A percentile compares a stretch with the other conserved stretches of the same genome.
These are phyloP conservation scores for Ruditapes philippinarum DNA, from an alignment of 1,140 invertebrate genomes.

Conservation along the genomic window DNA sequence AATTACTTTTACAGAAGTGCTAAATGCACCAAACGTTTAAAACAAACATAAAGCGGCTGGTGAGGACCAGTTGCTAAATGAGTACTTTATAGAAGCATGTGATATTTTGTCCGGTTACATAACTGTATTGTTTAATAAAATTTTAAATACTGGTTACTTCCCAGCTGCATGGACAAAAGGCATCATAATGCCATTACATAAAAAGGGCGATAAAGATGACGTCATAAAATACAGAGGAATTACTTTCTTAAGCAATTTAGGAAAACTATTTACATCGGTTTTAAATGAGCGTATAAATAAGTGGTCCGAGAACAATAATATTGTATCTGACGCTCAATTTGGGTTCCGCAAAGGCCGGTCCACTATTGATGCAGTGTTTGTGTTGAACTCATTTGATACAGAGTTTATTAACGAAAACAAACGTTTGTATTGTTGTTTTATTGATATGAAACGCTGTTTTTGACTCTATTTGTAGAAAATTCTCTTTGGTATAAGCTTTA, in stretches of 20 bases:
- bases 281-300: constrained; percentile 57
- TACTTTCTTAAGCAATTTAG: constrained; percentile 47
- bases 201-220: constrained; percentile 53
- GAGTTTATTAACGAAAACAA: neutral
- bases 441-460: neutral
- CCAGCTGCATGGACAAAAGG: constrained; percentile 61
- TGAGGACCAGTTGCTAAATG: neutral
- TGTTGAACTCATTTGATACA: neutral
- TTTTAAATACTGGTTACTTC: constrained; percentile 40
- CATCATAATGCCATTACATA: constrained; percentile 65
- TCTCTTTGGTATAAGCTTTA: neutral
- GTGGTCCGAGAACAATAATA: constrained; percentile 42
- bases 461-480: neutral
- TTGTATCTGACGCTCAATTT: constrained; percentile 58
- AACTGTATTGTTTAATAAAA: constrained; percentile 58
- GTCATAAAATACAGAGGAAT: constrained; percentile 69
- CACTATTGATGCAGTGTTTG: constrained; percentile 20
- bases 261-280: constrained; percentile 64
- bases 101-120: constrained; percentile 3
- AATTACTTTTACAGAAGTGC: no score
- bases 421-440: neutral
- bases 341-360: constrained; percentile 59
- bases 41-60: no score
- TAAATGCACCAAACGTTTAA: no score
- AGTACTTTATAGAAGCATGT: neutral